Evolutionary conservation across 1,140 invertebrate species (phyloP).

Genomic region (Panagrolaimus sp.): DNA sequence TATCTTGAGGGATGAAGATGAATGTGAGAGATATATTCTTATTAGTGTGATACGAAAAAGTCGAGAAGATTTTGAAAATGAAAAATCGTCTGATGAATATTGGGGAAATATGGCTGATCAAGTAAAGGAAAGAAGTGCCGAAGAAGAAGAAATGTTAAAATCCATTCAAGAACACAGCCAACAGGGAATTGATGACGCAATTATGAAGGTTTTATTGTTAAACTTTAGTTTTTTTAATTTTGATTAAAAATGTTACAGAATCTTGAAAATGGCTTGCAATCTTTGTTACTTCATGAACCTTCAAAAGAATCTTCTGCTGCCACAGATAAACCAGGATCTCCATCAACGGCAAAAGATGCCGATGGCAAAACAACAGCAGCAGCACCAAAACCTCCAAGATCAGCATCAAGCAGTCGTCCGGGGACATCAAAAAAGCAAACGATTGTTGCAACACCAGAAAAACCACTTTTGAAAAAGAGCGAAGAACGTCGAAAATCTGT

Average conservation of each 20-base stretch:
- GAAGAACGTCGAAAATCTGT: not conserved
- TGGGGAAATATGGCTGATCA: not conserved
- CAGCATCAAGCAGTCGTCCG: not conserved
- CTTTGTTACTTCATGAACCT: not conserved
- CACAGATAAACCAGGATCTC: not conserved
- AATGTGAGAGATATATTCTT: constrained; percentile 21
- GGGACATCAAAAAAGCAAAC: too few relatives aligned
- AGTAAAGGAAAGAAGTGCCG: not conserved
- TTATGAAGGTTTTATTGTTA: constrained; percentile 10
- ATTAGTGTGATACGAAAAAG: constrained; percentile 9
- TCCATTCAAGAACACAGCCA: not conserved
- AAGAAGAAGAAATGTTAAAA: not conserved
- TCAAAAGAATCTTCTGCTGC: not conserved
- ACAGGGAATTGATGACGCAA: constrained; percentile 9
- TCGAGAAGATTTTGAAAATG: constrained; percentile 2
- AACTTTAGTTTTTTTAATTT: not conserved
- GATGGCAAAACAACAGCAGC: not conserved
- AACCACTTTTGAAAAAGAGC: not conserved
- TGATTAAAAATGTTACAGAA: not conserved
- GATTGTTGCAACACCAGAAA: not conserved
- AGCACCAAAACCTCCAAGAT: not conserved
- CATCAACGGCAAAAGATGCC: not conserved
- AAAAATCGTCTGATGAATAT: not conserved
- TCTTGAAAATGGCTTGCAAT: not conserved
- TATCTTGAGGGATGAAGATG: constrained; percentile 41